These are phyloP conservation scores for Lanistes nyassanus DNA, from an alignment of 1,140 invertebrate species.

Conservation along the genomic window DNA sequence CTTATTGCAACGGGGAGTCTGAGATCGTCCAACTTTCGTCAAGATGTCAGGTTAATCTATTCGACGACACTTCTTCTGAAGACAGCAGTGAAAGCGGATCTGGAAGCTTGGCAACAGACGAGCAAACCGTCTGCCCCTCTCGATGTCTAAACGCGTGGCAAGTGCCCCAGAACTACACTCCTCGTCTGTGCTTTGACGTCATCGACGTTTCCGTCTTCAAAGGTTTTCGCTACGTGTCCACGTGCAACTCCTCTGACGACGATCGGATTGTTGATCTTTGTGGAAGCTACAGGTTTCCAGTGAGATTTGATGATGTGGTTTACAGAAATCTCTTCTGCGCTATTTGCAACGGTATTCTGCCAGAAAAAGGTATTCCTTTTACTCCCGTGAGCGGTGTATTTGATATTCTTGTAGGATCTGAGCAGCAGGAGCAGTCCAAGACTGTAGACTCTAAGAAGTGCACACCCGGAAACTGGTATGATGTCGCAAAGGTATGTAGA, in stretches of 20 bases:
- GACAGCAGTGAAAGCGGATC: too few species aligned
- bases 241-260: background rate
- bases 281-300: slow-evolving; percentile 6
- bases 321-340: slow-evolving; percentile 18
- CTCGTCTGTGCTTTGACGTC: background rate
- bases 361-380: background rate
- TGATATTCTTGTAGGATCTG: background rate
- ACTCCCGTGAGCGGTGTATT: too few species aligned
- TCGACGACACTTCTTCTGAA: too few species aligned
- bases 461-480: background rate
- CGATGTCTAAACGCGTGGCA: background rate
- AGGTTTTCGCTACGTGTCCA: background rate
- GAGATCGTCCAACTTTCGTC: background rate
- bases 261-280: background rate
- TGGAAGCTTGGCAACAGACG: background rate
- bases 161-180: background rate
- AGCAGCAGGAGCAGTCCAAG: too few species aligned
- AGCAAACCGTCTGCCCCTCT: background rate
- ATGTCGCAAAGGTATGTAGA: too few species aligned
- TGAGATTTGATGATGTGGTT: background rate
- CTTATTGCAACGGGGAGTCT: background rate
- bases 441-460: background rate
- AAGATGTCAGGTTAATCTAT: too few species aligned
- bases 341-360: background rate
- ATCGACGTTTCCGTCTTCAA: background rate